Base-by-base conservation (phyloP, 92 coral and sea anemone species). In the Parazoanthus atlanticus region DNA sequence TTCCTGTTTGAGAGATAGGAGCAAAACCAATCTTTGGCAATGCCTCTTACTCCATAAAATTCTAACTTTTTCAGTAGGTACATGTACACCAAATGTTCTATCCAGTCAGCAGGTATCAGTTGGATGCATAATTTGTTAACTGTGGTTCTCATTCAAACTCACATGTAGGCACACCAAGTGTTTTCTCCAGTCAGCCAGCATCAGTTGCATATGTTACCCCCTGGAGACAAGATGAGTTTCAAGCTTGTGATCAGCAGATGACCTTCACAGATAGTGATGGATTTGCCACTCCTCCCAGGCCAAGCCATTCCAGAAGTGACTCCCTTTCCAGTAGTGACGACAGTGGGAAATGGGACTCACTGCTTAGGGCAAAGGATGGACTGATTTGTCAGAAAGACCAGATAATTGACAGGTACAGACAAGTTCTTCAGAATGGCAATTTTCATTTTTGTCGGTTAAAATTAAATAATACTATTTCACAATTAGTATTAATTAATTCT, bases 301-400 rank as follows among this genome's bases (percentile, higher is more conserved):
- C 93, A 1, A 85, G 90, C 8, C 84, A 90, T 69, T 92, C 95
- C 5, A 76, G 88, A 54, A 95, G 94, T 64, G 91, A 91, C 40
- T 93, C 98, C 9, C 77, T 88, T 29, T 81, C 90, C 33, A 89
- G 92, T 65, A 69, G 69, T 49, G 98, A 95, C n/a, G 98, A 95
- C 79, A 84, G 90, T 52, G 98, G 88, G 41, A 95, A 93, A 29
- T 93, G 95, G 96, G 93, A 90, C 85, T 92, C 96, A 0, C 54
- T 93, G 66, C 56, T 95, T 33, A 92, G 88, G 85, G 98, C 98
- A 33, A 95, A 95, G 74, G 98, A 95, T 86, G 98, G 94, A 80
- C 86, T 95, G 58, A 95, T 95, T 41, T 84, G 92, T 5, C 96
- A 95, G 75, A 95, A 95, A 89, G 98, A 95, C 76, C 93, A 93